These are phyloP conservation scores for Oscheius sp. DNA, from an alignment of 2,888 invertebrate genomes.

Conservation along the genomic window DNA sequence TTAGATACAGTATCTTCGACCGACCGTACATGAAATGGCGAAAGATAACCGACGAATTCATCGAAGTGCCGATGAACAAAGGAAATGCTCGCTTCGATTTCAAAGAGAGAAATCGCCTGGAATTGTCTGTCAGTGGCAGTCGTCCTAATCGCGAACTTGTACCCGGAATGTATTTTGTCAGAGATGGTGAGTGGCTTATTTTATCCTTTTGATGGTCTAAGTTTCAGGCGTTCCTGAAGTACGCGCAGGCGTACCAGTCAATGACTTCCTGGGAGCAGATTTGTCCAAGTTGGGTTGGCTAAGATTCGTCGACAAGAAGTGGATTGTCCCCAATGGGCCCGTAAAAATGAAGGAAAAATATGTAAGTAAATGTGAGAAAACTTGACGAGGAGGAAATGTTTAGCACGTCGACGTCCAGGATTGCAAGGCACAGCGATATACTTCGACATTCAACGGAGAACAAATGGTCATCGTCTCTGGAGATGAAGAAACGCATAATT, in stretches of 20 bases:
- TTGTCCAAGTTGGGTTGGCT: constrained; percentile 65
- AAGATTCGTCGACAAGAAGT: constrained; percentile 43
- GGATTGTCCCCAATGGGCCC: constrained; percentile 41
- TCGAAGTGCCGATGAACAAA: constrained; percentile 53
- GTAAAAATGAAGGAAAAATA: constrained; percentile 38
- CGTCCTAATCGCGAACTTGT: constrained; percentile 59
- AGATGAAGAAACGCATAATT: constrained; percentile 41
- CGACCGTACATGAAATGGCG: constrained; percentile 36
- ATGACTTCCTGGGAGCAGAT: constrained; percentile 53
- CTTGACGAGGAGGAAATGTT: constrained; percentile 20
- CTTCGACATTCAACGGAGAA: constrained; percentile 60
- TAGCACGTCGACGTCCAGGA: constrained; percentile 62
- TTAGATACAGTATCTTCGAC: constrained; percentile 58
- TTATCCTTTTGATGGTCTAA: background rate
- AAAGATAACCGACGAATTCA: constrained; percentile 25
- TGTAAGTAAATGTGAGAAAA: constrained; percentile 24
- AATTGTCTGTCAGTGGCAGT: constrained; percentile 46
- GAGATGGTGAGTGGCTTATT: constrained; percentile 32
- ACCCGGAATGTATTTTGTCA: constrained; percentile 63
- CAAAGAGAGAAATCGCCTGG: constrained; percentile 41
- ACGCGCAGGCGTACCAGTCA: constrained; percentile 53
- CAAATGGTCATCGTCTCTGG: constrained; percentile 54
- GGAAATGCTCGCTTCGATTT: constrained; percentile 58
- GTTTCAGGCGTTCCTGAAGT: constrained; percentile 39
- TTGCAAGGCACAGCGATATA: constrained; percentile 62